Evolutionary conservation across 2,797 vertebrate genomes (phyloP).

Genomic region (Xyrichtys novacula): DNA sequence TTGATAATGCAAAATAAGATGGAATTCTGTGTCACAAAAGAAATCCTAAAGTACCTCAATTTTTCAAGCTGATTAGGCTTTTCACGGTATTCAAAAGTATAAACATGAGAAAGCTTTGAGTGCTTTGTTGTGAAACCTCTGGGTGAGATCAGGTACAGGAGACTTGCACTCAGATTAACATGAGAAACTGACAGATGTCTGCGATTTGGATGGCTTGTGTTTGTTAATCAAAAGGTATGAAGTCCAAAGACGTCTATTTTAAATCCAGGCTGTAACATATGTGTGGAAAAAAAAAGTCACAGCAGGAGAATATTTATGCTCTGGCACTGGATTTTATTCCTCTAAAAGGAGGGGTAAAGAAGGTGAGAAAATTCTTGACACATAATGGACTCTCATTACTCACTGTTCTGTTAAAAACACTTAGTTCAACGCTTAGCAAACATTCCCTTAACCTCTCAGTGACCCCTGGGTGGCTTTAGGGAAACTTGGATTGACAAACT

Average conservation of each 20-base stretch:
- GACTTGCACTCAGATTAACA: background rate
- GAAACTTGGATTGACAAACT: conserved; percentile 22
- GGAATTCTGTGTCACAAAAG: no score
- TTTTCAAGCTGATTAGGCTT: no score
- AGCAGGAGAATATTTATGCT: background rate
- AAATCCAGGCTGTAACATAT: background rate
- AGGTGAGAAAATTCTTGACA: no score
- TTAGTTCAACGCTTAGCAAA: background rate
- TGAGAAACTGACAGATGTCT: background rate
- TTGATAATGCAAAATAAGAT: no score
- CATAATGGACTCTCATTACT: background rate
- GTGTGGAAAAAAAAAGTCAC: background rate
- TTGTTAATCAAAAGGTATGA: background rate
- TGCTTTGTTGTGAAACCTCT: background rate
- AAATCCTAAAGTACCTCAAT: no score
- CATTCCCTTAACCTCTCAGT: conserved; percentile 14
- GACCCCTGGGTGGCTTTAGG: background rate
- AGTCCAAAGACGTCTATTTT: background rate
- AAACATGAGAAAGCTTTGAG: background rate
- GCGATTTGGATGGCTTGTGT: background rate
- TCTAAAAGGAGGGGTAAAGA: no score
- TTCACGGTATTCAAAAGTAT: no score
- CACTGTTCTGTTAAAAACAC: background rate
- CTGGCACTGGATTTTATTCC: background rate
- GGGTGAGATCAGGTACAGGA: background rate